phyloP scores from a whole-genome alignment of 2,888 invertebrate genomes.

The Drosophila siamana region DNA sequence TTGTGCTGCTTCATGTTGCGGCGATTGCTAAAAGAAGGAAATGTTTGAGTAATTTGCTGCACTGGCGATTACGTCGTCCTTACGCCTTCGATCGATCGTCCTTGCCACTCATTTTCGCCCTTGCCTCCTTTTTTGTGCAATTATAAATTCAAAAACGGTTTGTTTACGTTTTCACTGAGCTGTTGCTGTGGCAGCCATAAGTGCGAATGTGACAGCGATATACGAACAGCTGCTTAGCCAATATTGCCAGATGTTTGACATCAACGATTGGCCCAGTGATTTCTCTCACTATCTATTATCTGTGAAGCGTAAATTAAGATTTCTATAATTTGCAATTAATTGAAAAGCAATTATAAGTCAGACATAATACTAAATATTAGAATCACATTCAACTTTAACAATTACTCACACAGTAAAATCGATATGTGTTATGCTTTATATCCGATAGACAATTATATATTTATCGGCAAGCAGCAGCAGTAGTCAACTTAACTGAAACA shows the following conservation, averaged over 20 bases:
- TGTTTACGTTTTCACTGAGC: constrained; percentile 47
- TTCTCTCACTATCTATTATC: neutral
- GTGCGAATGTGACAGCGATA: constrained; percentile 3
- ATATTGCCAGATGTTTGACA: neutral
- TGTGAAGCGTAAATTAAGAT: neutral
- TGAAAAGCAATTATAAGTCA: no score
- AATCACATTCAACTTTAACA: no score
- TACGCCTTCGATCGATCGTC: constrained; percentile 84
- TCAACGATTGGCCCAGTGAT: no score
- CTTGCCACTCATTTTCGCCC: constrained; percentile 75
- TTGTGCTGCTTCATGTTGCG: constrained; percentile 80
- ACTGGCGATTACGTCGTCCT: constrained; percentile 53
- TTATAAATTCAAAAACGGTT: constrained; percentile 41
- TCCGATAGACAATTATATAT: neutral
- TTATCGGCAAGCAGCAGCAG: constrained; percentile 23
- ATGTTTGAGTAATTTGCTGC: neutral
- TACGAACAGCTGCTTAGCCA: neutral
- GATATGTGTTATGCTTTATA: neutral
- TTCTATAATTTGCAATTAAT: no score
- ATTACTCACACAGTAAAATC: neutral
- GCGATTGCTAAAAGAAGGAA: constrained; percentile 70
- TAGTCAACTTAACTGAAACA: no score
- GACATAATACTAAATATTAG: no score
- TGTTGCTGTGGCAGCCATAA: constrained; percentile 25
- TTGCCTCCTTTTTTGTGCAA: neutral